A percentile compares a stretch with the other conserved stretches of the same genome.
Evolutionary conservation across 2,797 vertebrate species (phyloP).

Genomic region (Pteropus rufus): DNA sequence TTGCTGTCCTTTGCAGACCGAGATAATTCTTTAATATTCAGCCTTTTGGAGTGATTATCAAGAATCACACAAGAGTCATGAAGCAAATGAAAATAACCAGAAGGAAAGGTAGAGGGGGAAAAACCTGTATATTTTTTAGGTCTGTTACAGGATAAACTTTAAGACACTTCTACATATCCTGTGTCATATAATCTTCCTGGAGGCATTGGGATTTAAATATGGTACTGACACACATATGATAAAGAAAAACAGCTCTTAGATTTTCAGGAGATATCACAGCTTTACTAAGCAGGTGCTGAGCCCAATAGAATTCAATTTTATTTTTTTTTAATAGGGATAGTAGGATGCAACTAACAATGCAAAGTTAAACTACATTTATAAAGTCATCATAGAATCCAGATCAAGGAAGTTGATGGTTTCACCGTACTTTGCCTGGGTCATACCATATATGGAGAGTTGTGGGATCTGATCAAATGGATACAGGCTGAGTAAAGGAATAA

Average conservation of each 20-base stretch:
- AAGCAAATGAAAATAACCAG: background rate
- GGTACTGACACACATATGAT: background rate
- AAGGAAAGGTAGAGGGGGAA: background rate
- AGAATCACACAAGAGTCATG: background rate
- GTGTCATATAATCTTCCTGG: background rate
- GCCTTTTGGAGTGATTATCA: background rate
- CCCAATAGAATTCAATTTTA: background rate
- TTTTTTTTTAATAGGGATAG: background rate
- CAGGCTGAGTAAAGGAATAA: background rate
- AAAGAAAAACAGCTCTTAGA: background rate
- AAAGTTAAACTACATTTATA: background rate
- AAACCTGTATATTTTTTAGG: background rate
- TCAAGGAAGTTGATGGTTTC: background rate
- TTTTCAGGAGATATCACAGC: background rate
- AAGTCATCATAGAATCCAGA: background rate
- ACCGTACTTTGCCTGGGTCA: background rate
- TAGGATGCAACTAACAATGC: background rate
- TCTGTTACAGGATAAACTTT: background rate
- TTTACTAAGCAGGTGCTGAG: background rate
- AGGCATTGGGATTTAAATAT: background rate
- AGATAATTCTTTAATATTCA: background rate
- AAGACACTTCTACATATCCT: background rate
- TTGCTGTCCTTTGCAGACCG: background rate
- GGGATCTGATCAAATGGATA: background rate
- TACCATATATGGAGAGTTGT: background rate